Conservation (phyloP, 2,113 vertebrate species). For the Cynopterus brachyotis region DNA sequence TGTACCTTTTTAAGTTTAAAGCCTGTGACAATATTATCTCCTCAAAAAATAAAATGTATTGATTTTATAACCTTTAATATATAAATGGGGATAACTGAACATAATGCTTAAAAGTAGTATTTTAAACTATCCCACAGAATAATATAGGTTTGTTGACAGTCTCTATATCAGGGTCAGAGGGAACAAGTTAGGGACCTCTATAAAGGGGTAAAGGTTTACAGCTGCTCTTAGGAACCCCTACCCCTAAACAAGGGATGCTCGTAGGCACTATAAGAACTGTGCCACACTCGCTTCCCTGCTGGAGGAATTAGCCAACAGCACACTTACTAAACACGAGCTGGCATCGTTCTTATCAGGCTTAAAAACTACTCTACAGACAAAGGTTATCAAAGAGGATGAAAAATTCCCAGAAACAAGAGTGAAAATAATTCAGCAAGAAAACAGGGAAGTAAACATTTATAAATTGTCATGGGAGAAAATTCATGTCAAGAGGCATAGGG, state of each 20-base stretch:
- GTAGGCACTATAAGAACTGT: neutral
- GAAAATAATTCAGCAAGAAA: conserved; percentile 34
- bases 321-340: neutral
- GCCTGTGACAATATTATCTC: neutral
- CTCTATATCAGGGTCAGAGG: neutral
- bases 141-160: neutral
- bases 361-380: neutral
- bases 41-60: neutral
- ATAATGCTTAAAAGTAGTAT: neutral
- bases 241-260: too few species aligned
- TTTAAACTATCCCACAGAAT: neutral
- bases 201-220: neutral
- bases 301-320: neutral
- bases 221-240: neutral
- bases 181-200: neutral
- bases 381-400: neutral
- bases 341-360: neutral
- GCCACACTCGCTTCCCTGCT: neutral
- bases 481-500: neutral
- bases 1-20: neutral
- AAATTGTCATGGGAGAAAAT: neutral
- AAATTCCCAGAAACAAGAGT: conserved; percentile 1
- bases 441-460: conserved; percentile 39
- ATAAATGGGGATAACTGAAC: neutral
- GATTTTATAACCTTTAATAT: conserved; percentile 5